Percentiles rank a stretch among this genome's conserved stretches.
phyloP scores from a whole-genome alignment of 2,888 invertebrate species.

The Oithona nana region DNA sequence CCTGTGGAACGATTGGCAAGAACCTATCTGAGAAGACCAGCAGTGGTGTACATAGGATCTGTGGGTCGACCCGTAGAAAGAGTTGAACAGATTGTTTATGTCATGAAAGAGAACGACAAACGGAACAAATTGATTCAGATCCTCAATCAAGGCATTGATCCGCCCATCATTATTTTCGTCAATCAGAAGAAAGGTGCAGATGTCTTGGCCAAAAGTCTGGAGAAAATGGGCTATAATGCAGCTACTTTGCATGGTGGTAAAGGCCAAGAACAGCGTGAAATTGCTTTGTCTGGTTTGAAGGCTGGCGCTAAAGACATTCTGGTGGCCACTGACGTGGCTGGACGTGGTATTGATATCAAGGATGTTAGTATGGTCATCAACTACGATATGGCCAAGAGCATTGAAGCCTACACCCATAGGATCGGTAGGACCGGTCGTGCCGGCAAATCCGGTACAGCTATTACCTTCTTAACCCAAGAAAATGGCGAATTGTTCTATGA shows the following conservation, averaged over 20 bases:
- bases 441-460: slow-evolving; percentile 87
- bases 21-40: slow-evolving; percentile 80
- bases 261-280: slow-evolving; percentile 97
- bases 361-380: slow-evolving; percentile 98
- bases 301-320: slow-evolving; percentile 68
- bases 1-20: slow-evolving; percentile 90
- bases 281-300: slow-evolving; percentile 87
- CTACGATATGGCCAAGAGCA: slow-evolving; percentile 98
- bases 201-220: slow-evolving; percentile 84
- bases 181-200: slow-evolving; percentile 99
- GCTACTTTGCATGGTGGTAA: slow-evolving; percentile 98
- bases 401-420: slow-evolving; percentile 51
- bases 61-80: slow-evolving; percentile 91
- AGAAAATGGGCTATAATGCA: slow-evolving; percentile 88
- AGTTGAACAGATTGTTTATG: slow-evolving; percentile 88
- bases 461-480: slow-evolving; percentile 91
- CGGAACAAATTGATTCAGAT: slow-evolving; percentile 88
- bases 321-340: slow-evolving; percentile 98
- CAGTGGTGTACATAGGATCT: slow-evolving; percentile 92
- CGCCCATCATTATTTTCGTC: slow-evolving; percentile 97
- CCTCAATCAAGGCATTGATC: slow-evolving; percentile 69
- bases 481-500: slow-evolving; percentile 90
- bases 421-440: slow-evolving; percentile 98
- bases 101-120: slow-evolving; percentile 89
- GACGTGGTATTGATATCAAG: slow-evolving; percentile 99